Conservation (phyloP, 2,797 vertebrate genomes). For the Tapera naevia region DNA sequence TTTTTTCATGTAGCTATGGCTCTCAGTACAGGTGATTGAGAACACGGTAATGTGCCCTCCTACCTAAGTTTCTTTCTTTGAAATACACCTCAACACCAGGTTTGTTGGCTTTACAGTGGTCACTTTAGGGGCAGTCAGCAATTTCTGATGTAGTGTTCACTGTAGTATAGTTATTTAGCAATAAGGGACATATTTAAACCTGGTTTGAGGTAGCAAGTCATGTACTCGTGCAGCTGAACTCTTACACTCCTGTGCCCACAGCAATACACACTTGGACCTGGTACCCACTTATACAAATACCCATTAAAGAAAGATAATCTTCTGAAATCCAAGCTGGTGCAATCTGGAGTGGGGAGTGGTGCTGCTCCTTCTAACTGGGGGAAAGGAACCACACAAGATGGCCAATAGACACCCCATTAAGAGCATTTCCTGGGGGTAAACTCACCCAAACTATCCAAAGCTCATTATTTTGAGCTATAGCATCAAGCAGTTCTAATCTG, state of each 20-base stretch:
- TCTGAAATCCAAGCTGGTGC: neutral
- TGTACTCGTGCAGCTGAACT: neutral
- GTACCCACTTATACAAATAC: neutral
- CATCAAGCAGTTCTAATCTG: neutral
- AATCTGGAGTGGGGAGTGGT: rapidly evolving
- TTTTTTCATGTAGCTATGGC: neutral
- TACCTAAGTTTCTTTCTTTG: neutral
- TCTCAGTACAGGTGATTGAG: neutral
- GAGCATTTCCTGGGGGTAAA: neutral
- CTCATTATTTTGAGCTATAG: neutral
- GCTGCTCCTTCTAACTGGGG: neutral
- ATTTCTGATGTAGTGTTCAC: neutral
- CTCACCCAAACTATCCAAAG: neutral
- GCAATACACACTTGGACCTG: neutral
- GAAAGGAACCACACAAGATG: neutral
- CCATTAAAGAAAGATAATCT: neutral
- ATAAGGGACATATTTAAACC: neutral
- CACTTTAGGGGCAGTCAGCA: neutral
- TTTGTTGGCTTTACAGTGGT: neutral
- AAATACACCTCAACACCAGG: neutral
- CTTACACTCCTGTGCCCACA: neutral
- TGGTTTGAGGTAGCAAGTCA: neutral
- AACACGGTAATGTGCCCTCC: neutral
- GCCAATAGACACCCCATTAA: neutral
- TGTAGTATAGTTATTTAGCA: neutral